These are phyloP conservation scores for Torymus aiolomorphi DNA, from an alignment of 2,888 invertebrate genomes.

Conservation along the genomic window DNA sequence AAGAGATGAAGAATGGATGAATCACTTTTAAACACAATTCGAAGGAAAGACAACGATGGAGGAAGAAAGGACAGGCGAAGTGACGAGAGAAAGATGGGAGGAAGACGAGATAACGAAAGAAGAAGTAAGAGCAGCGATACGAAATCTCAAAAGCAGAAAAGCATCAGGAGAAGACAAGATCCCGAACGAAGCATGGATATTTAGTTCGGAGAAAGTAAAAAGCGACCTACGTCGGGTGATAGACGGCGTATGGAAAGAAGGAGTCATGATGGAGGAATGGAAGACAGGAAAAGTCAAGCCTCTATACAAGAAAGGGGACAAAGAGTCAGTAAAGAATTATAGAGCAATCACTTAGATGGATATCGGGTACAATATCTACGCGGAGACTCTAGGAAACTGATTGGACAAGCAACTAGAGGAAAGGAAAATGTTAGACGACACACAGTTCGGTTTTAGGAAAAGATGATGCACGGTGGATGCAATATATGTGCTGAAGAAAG, in stretches of 20 bases:
- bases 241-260: not conserved
- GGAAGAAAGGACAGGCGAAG: not conserved
- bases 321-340: not conserved
- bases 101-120: not conserved
- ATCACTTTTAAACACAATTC: too few species aligned
- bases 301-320: not conserved
- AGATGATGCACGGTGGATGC: not conserved
- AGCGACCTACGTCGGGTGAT: too few species aligned
- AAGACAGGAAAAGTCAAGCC: too few species aligned
- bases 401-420: too few species aligned
- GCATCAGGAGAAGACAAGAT: not conserved
- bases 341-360: not conserved
- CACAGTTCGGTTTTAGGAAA: too few species aligned
- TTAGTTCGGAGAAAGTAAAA: not conserved
- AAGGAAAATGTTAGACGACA: too few species aligned
- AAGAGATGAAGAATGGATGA: too few species aligned
- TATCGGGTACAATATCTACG: not conserved
- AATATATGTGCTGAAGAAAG: not conserved
- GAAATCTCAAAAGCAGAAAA: not conserved
- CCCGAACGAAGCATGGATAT: not conserved
- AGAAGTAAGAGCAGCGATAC: not conserved
- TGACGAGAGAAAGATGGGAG: not conserved
- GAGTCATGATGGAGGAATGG: not conserved
- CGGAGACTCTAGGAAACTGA: not conserved
- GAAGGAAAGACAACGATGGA: too few species aligned